These are phyloP conservation scores for Eupleurogrammus muticus DNA, from an alignment of 2,797 vertebrate species.

Conservation along the genomic window DNA sequence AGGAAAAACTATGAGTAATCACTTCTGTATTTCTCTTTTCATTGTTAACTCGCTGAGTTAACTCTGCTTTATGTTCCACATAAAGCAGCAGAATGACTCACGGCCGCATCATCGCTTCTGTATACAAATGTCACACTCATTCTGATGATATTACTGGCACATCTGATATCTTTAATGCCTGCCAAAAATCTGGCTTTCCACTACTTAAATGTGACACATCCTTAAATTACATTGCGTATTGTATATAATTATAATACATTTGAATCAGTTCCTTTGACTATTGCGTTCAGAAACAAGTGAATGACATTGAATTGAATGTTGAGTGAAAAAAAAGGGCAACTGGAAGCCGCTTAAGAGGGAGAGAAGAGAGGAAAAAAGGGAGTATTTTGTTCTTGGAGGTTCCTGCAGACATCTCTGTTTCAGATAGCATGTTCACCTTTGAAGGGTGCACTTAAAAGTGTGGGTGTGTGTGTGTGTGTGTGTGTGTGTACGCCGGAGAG, in stretches of 20 bases:
- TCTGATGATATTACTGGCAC: neutral
- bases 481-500: constrained; percentile 45
- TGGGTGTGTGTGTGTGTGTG: constrained; percentile 70
- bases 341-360: constrained; percentile 12
- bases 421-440: constrained; percentile 83
- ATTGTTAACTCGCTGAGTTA: no score
- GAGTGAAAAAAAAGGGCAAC: constrained; percentile 15
- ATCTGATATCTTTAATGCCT: neutral
- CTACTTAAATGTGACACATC: neutral
- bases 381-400: constrained; percentile 60
- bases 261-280: neutral
- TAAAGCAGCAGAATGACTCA: constrained; percentile 41
- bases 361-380: constrained; percentile 19
- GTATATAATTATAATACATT: neutral
- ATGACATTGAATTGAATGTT: neutral
- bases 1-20: constrained; percentile 13
- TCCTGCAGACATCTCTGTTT: constrained; percentile 73
- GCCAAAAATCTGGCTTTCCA: neutral
- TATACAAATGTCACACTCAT: constrained; percentile 8
- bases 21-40: constrained; percentile 24
- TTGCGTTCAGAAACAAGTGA: constrained; percentile 2
- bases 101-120: constrained; percentile 14
- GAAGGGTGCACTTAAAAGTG: constrained; percentile 81
- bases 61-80: no score
- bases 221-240: neutral